Percentiles rank a stretch among this genome's conserved stretches.
These are phyloP conservation scores for Embiotoca jacksoni DNA, from an alignment of 2,113 vertebrate genomes.

Conservation along the genomic window DNA sequence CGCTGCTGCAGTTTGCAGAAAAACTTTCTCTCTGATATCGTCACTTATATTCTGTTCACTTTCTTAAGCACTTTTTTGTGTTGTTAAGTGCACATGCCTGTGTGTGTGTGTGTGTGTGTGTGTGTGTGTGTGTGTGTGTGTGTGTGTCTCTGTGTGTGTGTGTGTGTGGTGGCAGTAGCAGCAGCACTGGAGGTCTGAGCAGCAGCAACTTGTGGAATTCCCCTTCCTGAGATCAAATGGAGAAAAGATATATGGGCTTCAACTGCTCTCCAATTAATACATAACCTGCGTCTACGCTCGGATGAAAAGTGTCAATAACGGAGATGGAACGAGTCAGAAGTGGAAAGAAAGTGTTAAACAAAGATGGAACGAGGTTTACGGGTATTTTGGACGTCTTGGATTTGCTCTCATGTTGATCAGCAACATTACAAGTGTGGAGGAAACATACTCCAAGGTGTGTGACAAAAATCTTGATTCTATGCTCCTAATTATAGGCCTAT, in stretches of 20 bases:
- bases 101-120: neutral
- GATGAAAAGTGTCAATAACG: slow-evolving; percentile 57
- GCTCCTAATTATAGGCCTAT: slow-evolving; percentile 65
- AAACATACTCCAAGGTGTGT: slow-evolving; percentile 56
- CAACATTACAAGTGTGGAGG: slow-evolving; percentile 32
- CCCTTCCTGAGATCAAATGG: slow-evolving; percentile 85
- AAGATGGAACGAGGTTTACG: slow-evolving; percentile 8
- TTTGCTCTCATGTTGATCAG: slow-evolving; percentile 21
- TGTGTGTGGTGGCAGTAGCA: slow-evolving; percentile 24
- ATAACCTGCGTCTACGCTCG: slow-evolving; percentile 65
- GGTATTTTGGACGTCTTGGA: slow-evolving; percentile 33
- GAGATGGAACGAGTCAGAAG: slow-evolving; percentile 51
- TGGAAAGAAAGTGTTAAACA: slow-evolving; percentile 53
- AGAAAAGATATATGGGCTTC: slow-evolving; percentile 66
- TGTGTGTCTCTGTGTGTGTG: slow-evolving; percentile 31
- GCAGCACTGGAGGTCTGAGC: slow-evolving; percentile 85
- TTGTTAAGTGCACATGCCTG: neutral
- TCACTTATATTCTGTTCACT: slow-evolving; percentile 20
- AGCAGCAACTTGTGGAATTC: slow-evolving; percentile 90
- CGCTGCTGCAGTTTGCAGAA: slow-evolving; percentile 64
- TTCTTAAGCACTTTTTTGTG: slow-evolving; percentile 13
- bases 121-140: slow-evolving; percentile 63
- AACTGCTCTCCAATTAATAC: slow-evolving; percentile 77
- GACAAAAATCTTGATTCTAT: slow-evolving; percentile 65
- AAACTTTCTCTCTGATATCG: slow-evolving; percentile 51